Percentiles rank a stretch among this genome's conserved stretches.
Evolutionary conservation across 2,888 invertebrate species (phyloP).

Genomic region (Geophilus truncorum): DNA sequence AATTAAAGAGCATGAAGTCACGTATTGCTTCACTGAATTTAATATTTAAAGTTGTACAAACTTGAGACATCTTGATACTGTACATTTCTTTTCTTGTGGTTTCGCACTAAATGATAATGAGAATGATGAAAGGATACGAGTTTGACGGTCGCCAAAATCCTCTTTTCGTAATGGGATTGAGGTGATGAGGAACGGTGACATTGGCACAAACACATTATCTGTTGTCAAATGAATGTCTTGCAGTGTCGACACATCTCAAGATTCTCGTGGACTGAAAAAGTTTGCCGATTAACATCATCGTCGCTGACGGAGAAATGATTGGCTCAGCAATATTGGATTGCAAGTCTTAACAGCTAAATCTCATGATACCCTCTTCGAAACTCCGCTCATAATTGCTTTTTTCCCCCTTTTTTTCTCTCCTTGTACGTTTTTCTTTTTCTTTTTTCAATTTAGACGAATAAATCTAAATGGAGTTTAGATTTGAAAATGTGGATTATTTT

Average conservation of each 20-base stretch:
- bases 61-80: not conserved
- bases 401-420: not conserved
- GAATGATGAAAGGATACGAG: not conserved
- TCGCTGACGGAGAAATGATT: constrained; percentile 27
- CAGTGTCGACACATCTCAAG: constrained; percentile 20
- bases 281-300: constrained; percentile 22
- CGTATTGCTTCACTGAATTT: too few relatives aligned
- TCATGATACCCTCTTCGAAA: not conserved
- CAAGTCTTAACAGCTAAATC: constrained; percentile 11
- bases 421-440: not conserved
- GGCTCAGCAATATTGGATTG: constrained; percentile 27
- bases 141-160: not conserved
- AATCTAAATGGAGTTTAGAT: constrained; percentile 10
- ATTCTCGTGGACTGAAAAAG: not conserved
- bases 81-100: too few relatives aligned
- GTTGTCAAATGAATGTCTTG: constrained; percentile 12
- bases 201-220: constrained; percentile 17
- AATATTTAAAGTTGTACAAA: too few relatives aligned
- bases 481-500: not conserved
- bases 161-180: not conserved
- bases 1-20: too few relatives aligned
- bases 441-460: not conserved
- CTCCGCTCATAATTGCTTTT: constrained; percentile 22
- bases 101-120: not conserved
- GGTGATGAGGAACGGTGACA: not conserved